Evolutionary conservation across 2,888 invertebrate genomes (phyloP), one percentile per base, ranked within the genome.

Genomic region (Cordilura impudica): DNA sequence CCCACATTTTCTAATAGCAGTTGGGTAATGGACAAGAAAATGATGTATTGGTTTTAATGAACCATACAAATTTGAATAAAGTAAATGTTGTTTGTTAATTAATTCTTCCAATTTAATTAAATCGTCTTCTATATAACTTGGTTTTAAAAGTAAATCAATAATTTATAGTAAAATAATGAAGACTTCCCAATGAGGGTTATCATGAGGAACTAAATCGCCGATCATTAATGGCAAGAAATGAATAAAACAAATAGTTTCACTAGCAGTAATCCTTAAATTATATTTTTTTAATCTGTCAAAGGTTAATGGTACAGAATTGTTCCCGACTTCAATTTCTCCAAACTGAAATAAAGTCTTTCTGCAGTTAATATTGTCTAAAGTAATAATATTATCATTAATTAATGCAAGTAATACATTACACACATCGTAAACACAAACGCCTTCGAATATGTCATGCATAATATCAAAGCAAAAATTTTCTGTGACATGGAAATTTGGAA

Each of bases 381-480:
- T 60, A 14, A 81, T 18, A 19, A 79, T 39, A 14, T 77, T 77
- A 21, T 73, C 54, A 31, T 76, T 54, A 19, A 82, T 78, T 35
- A 78, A 78, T 2, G 23, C 54, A 19, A 81, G 6, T 4, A 82
- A 49, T 78, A n/a, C n/a, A n/a, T n/a, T n/a, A n/a, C n/a, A n/a
- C n/a, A n/a, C n/a, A n/a, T n/a, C n/a, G n/a, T n/a, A 82, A 14
- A 66, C 23, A 54, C 75, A 81, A 51, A 82, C 66, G 5, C 78
- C 70, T 61, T 72, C 61, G 16, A 45, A 77, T 45, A 77, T 56
- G 39, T 73, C 81, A 54, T 84, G 83, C 83, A 83, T 83, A 12
- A 81, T 67, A 61, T 82, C 82, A 67, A 81, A 81, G 26, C 49
- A 66, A 63, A 67, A 53, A 23, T 83, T 84, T 43, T 81, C 73